Evolutionary conservation across 2,113 vertebrate species (phyloP).

Genomic region (Thunnus thynnus): DNA sequence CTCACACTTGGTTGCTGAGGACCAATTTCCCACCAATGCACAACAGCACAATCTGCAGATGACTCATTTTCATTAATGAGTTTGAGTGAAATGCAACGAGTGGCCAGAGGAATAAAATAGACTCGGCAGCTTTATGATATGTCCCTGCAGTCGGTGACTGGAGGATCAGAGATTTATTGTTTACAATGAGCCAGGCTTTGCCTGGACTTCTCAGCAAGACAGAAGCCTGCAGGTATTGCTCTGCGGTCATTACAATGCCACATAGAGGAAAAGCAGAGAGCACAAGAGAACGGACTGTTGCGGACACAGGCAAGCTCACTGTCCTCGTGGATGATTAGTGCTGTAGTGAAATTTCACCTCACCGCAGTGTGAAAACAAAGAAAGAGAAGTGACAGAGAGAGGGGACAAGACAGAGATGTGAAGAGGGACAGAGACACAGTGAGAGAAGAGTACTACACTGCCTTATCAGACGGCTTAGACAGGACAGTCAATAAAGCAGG

Average conservation of each 20-base stretch:
- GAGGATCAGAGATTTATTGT: constrained; percentile 63
- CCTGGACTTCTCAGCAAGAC: constrained; percentile 57
- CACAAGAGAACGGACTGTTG: constrained; percentile 29
- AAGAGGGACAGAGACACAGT: constrained; percentile 54
- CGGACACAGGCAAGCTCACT: constrained; percentile 46
- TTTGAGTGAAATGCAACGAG: constrained; percentile 59
- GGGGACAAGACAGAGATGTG: constrained; percentile 57
- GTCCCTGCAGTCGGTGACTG: constrained; percentile 53
- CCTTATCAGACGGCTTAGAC: constrained; percentile 65
- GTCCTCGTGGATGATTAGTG: constrained; percentile 47
- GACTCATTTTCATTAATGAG: constrained; percentile 78
- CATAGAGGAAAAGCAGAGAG: constrained; percentile 38
- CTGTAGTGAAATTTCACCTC: constrained; percentile 59
- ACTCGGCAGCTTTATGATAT: constrained; percentile 35
- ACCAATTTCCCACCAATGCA: constrained; percentile 56
- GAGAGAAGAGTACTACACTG: constrained; percentile 65
- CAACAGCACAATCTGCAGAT: constrained; percentile 62
- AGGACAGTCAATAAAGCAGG: constrained; percentile 74
- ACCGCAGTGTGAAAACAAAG: constrained; percentile 74
- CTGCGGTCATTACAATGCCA: constrained; percentile 61
- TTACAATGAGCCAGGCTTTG: constrained; percentile 57
- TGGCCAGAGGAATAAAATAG: constrained; percentile 52
- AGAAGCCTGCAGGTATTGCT: constrained; percentile 67
- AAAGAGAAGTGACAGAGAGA: constrained; percentile 46
- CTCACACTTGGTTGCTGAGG: constrained; percentile 36